phyloP scores from a whole-genome alignment of 2,113 vertebrate species.

The Chaetorhynchus papuensis region DNA sequence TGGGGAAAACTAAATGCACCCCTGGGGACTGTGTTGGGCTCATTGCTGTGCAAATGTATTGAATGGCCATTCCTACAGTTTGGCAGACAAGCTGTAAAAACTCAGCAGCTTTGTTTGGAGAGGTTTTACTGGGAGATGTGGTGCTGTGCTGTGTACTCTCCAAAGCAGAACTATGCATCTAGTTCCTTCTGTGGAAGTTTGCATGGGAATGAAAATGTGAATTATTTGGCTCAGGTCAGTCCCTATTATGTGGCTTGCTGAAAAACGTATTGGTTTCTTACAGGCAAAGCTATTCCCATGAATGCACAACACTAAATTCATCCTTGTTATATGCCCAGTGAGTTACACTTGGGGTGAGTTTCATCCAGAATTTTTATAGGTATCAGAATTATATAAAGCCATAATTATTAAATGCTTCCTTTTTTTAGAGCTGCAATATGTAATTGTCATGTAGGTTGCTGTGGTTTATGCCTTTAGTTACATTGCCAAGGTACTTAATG shows the following conservation, averaged over 20 bases:
- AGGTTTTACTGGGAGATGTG: neutral
- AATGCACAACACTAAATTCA: conserved; percentile 13
- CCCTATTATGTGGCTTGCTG: neutral
- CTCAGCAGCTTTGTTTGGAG: neutral
- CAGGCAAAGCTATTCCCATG: conserved; percentile 16
- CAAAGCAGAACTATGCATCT: neutral
- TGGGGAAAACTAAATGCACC: neutral
- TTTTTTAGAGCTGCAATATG: conserved; percentile 60
- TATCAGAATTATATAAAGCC: conserved; percentile 33
- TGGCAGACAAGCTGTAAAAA: neutral
- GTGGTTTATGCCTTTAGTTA: conserved; percentile 62
- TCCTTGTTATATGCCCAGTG: neutral
- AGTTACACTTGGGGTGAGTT: neutral
- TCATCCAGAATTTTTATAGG: conserved; percentile 21
- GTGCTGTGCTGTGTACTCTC: neutral
- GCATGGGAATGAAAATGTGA: conserved; percentile 16
- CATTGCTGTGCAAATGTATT: neutral
- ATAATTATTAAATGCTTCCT: conserved; percentile 51
- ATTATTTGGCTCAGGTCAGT: conserved; percentile 4
- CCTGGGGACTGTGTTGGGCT: neutral
- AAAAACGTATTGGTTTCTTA: conserved; percentile 42
- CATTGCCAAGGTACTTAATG: conserved; percentile 65
- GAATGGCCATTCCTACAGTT: neutral
- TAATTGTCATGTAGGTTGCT: conserved; percentile 51
- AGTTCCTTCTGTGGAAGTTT: neutral